Percentiles rank a stretch among this genome's conserved stretches.
Conservation (phyloP, 2,797 vertebrate genomes). For the Rhincodon typus region DNA sequence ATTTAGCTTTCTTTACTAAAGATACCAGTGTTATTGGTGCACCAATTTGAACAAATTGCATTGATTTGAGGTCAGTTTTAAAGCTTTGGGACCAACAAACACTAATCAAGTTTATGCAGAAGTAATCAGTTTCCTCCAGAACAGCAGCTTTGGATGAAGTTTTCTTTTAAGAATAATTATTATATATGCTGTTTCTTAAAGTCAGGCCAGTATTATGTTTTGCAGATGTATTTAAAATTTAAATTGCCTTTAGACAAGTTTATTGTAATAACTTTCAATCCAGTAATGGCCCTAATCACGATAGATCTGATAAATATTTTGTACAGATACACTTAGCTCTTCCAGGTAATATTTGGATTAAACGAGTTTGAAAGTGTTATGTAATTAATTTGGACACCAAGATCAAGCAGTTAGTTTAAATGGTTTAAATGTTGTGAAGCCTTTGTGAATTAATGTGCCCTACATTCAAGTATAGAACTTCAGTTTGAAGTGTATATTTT, state of each 20-base stretch:
- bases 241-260: neutral
- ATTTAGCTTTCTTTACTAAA: neutral
- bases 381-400: neutral
- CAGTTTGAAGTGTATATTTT: neutral
- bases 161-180: neutral
- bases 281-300: neutral
- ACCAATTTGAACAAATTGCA: neutral
- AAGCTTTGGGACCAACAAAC: conserved; percentile 16
- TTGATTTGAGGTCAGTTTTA: conserved; percentile 13
- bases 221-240: neutral
- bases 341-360: neutral
- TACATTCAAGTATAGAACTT: neutral
- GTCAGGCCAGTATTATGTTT: conserved; percentile 6
- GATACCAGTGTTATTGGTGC: too few relatives aligned
- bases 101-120: neutral
- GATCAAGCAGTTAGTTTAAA: neutral
- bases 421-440: neutral
- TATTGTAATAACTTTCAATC: neutral
- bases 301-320: neutral
- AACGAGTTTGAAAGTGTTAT: neutral
- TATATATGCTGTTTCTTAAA: neutral
- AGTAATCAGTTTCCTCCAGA: neutral
- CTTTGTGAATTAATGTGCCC: conserved; percentile 24
- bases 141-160: neutral
- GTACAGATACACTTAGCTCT: neutral